A percentile compares a stretch with the other conserved stretches of the same genome.
Conservation (phyloP, 2,113 vertebrate genomes). For the Chlamydotis undulata region DNA sequence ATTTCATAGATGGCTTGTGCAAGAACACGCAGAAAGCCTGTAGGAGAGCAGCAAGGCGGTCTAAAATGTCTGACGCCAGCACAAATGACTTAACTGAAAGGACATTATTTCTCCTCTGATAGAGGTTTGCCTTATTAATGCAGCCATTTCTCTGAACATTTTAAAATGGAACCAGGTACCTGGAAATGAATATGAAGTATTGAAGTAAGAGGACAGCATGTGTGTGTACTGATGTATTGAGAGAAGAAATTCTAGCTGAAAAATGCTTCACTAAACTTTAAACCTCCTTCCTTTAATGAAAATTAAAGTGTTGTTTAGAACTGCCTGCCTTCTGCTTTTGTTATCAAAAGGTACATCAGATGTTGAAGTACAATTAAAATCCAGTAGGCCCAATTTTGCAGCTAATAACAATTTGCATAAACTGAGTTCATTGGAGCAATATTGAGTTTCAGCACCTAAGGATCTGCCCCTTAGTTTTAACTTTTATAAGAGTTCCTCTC, state of each 20-base stretch:
- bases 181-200: conserved; percentile 15
- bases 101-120: not conserved
- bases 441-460: conserved; percentile 9
- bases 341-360: not conserved
- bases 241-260: not conserved
- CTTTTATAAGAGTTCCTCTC: not conserved
- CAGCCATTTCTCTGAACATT: not conserved
- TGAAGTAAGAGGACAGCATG: not conserved
- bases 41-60: not conserved
- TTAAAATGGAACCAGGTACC: not conserved
- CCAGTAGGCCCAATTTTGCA: not conserved
- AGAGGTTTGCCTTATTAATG: not conserved
- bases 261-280: not conserved
- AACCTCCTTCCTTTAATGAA: not conserved
- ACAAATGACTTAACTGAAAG: not conserved
- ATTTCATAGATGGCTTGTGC: not conserved
- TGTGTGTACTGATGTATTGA: not conserved
- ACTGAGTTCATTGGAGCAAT: not conserved
- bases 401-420: not conserved
- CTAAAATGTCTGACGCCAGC: not conserved
- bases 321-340: not conserved
- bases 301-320: not conserved
- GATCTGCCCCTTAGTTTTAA: not conserved
- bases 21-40: not conserved
- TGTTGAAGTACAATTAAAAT: conserved; percentile 26